Conservation (phyloP, 2,888 invertebrate species). For the Erebia ligea region DNA sequence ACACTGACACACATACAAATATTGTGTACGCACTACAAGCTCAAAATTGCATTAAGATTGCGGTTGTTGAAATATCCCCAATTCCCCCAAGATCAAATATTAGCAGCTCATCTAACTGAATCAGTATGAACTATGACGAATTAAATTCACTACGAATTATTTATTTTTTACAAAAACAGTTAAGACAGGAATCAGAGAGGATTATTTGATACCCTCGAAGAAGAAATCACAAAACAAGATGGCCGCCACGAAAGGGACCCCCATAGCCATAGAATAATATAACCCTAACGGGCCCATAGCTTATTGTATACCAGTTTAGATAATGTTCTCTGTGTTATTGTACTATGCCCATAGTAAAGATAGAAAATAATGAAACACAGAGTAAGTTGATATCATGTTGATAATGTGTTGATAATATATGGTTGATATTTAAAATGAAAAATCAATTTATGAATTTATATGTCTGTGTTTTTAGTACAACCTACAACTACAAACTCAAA, state of each 20-base stretch:
- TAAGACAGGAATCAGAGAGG: neutral
- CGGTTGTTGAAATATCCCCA: neutral
- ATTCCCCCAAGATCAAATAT: neutral
- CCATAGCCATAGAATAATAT: no score
- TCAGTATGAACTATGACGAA: neutral
- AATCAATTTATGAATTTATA: no score
- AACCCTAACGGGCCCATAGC: no score
- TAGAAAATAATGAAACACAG: no score
- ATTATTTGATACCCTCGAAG: neutral
- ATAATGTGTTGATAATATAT: no score
- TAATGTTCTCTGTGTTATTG: no score
- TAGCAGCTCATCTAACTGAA: neutral
- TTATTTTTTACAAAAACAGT: slow-evolving; percentile 4
- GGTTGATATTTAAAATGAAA: no score
- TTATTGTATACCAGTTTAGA: no score
- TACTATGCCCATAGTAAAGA: no score
- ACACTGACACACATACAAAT: slow-evolving; percentile 47
- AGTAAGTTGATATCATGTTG: no score
- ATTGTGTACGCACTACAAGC: neutral
- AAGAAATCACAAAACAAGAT: slow-evolving; percentile 12
- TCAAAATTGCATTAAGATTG: neutral
- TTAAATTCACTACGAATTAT: neutral
- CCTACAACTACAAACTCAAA: no score
- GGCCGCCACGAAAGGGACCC: neutral
- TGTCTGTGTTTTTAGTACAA: no score